Percentiles rank a stretch among this genome's conserved stretches.
phyloP scores from a whole-genome alignment of 23 tunicate species.

The Diplosoma virens region DNA sequence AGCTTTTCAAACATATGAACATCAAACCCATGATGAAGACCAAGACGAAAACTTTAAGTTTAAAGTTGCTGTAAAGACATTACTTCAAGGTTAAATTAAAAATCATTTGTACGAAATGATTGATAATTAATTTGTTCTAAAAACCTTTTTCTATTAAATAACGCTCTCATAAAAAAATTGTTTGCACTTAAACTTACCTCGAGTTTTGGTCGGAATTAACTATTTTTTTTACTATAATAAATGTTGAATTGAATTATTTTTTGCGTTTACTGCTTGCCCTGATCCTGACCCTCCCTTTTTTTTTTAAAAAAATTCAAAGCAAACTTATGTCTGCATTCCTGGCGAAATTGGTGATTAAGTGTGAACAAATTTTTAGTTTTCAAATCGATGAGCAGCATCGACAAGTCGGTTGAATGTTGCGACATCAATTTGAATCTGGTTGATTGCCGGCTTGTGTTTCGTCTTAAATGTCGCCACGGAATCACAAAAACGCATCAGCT shows the following conservation, averaged over 20 bases:
- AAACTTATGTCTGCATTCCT: neutral
- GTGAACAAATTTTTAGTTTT: conserved; percentile 56
- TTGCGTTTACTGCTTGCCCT: no score
- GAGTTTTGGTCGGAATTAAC: no score
- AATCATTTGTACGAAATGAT: no score
- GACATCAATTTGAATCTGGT: conserved; percentile 56
- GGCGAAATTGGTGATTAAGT: neutral
- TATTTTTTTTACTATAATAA: no score
- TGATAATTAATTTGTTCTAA: no score
- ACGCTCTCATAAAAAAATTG: no score
- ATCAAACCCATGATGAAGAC: conserved; percentile 10
- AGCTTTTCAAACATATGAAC: conserved; percentile 58
- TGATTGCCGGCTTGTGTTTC: conserved; percentile 56
- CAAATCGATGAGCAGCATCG: conserved; percentile 74
- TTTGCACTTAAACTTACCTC: no score
- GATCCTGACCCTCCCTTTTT: no score
- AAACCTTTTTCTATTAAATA: no score
- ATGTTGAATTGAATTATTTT: no score
- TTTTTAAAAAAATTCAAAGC: no score
- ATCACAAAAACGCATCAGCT: conserved; percentile 79
- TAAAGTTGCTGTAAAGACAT: conserved; percentile 74
- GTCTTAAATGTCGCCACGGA: conserved; percentile 75
- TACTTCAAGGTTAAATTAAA: conserved; percentile 71
- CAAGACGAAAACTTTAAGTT: conserved; percentile 32
- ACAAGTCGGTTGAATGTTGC: conserved; percentile 84